Base-by-base conservation (phyloP, 92 coral and sea anemone species). In the Hydrozoanthus gracilis region DNA sequence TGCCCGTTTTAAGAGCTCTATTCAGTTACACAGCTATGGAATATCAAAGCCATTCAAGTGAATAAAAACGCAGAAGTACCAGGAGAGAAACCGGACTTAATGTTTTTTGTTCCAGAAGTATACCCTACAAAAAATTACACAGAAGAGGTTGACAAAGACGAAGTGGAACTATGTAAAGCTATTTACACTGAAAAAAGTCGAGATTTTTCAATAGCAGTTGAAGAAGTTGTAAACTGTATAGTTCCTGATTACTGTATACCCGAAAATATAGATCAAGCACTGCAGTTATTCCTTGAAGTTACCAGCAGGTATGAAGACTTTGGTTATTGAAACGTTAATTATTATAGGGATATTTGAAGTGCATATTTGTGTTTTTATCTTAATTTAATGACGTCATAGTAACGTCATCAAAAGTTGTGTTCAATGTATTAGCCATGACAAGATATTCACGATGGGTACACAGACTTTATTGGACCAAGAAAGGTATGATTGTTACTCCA, bases 11-110 rank as follows among this genome's bases (percentile, higher is more conserved):
- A 66, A 20, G 66, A 60, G 44, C 51, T 73, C 16, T 52, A 77
- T 66, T 77, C 83, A 55, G 69, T 79, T n/a, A 71, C 84, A 54
- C 44, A 50, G 56, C 54, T 79, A 71, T 79, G 84, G 84, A 79
- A 79, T 79, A 65, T 79, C n/a, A 79, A 79, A 55, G 84, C 54
- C 56, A 79, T 79, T n/a, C 84, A 77, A 2, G 83, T 49, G 15
- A 48, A 15, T 12, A 77, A 49, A 48, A 77, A 77, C 52, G 49
- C 83, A 79, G 70, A 79, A 10, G 67, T 79, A 7, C 4, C 45
- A 51, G 84, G 84, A n/a, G 84, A 71, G 12, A 79, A 79, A 58
- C 84, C 70, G 27, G 83, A 78, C 17, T 45, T 78, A 46, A 78
- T 78, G 83, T 78, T 54, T 58, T 78, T 78, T n/a, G 16, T 78